These are phyloP conservation scores for Clupea harengus DNA, from an alignment of 2,113 vertebrate species.

Conservation along the genomic window DNA sequence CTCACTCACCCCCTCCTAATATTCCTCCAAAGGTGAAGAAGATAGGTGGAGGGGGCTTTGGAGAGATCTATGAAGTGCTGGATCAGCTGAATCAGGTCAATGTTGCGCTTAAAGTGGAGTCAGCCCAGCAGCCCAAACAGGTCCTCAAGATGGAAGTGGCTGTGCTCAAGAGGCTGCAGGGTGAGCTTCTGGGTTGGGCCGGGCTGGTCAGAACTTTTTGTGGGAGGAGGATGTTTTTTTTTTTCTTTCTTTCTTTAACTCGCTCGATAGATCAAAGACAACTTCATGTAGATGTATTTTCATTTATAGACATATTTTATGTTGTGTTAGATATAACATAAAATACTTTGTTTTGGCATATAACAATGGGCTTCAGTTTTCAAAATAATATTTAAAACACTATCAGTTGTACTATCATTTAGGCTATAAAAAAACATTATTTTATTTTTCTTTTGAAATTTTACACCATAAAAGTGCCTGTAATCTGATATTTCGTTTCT, in stretches of 20 bases:
- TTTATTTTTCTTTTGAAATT: neutral
- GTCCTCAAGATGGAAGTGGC: slow-evolving; percentile 99
- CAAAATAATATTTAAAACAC: neutral
- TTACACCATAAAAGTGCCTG: neutral
- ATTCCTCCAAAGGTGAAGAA: slow-evolving; percentile 79
- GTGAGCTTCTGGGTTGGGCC: slow-evolving; percentile 63
- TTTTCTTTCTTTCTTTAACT: neutral
- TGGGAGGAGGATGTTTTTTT: neutral
- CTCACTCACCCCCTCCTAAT: neutral
- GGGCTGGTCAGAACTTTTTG: neutral
- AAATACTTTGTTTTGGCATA: no score
- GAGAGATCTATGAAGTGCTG: slow-evolving; percentile 98
- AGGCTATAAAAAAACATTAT: neutral
- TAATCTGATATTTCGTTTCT: slow-evolving; percentile 18
- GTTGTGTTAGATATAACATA: neutral
- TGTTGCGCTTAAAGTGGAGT: slow-evolving; percentile 96
- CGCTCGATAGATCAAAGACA: neutral
- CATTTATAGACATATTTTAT: neutral
- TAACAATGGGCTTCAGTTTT: no score
- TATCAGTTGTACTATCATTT: no score
- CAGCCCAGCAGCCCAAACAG: slow-evolving; percentile 96
- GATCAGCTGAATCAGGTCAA: slow-evolving; percentile 92
- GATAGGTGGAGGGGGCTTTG: slow-evolving; percentile 97
- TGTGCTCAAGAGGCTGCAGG: slow-evolving; percentile 96
- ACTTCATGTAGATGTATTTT: neutral